Conservation (phyloP, 2,888 invertebrate genomes). For the Pseudococcus viburni region DNA sequence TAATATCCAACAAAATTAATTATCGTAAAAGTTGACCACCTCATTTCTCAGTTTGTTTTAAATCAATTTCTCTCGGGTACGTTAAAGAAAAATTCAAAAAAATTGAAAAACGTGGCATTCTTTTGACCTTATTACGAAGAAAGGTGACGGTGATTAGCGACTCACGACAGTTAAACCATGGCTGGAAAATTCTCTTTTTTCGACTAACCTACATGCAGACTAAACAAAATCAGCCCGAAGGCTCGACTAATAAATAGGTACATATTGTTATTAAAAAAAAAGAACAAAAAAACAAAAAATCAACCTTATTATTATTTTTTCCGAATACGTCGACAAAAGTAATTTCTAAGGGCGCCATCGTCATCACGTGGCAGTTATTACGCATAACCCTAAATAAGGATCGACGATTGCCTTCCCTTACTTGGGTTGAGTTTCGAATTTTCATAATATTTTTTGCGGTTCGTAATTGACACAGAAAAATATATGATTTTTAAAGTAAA, state of each 20-base stretch:
- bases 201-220: not conserved
- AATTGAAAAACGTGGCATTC: too few species aligned
- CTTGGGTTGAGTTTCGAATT: not conserved
- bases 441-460: not conserved
- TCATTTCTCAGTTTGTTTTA: too few species aligned
- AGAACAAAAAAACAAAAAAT: not conserved
- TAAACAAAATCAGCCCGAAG: not conserved
- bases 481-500: conserved; percentile 3
- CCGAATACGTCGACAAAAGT: not conserved
- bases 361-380: not conserved
- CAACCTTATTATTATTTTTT: conserved; percentile 21
- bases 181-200: not conserved
- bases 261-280: not conserved
- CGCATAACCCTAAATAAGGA: not conserved
- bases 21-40: too few species aligned
- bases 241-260: conserved; percentile 3
- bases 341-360: conserved; percentile 3
- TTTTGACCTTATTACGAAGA: too few species aligned
- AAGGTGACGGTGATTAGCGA: too few species aligned
- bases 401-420: not conserved
- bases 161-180: not conserved
- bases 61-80: too few species aligned
- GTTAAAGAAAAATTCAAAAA: too few species aligned
- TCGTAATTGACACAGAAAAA: not conserved
- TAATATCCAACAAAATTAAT: too few species aligned